Evolutionary conservation across 2,797 vertebrate species (phyloP).

Genomic region (Coregonus ussuriensis): DNA sequence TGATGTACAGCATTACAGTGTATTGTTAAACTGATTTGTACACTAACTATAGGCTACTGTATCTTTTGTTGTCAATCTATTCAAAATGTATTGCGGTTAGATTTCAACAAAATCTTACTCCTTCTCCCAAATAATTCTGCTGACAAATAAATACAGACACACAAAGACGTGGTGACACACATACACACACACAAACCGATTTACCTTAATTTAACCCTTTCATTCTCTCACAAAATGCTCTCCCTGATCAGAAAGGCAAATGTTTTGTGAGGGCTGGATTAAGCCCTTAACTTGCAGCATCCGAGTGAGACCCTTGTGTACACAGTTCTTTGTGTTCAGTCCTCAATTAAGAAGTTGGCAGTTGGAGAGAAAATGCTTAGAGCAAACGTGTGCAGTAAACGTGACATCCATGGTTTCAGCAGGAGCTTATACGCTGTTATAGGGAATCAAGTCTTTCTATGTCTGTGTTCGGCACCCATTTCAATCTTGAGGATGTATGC

Average conservation of each 20-base stretch:
- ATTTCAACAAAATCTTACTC: not conserved
- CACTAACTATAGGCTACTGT: conserved; percentile 16
- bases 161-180: not conserved
- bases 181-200: not conserved
- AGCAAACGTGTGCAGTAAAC: conserved; percentile 45
- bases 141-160: not conserved
- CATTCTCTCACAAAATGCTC: conserved; percentile 20
- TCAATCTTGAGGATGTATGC: not conserved
- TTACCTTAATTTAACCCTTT: not conserved
- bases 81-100: conserved; percentile 30
- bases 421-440: not conserved
- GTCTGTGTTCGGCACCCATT: not conserved
- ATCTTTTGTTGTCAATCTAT: conserved; percentile 36
- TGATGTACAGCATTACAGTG: not conserved
- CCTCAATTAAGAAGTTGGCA: conserved; percentile 62
- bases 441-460: not conserved
- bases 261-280: conserved; percentile 66
- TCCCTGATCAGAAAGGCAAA: conserved; percentile 59
- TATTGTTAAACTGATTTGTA: conserved; percentile 15
- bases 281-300: conserved; percentile 66
- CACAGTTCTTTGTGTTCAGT: conserved; percentile 62
- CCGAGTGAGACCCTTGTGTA: conserved; percentile 58
- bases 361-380: conserved; percentile 43
- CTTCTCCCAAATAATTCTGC: not conserved
- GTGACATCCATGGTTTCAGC: conserved; percentile 36